These are phyloP conservation scores for Lipophrys pholis DNA, from an alignment of 2,113 vertebrate genomes.

Conservation along the genomic window DNA sequence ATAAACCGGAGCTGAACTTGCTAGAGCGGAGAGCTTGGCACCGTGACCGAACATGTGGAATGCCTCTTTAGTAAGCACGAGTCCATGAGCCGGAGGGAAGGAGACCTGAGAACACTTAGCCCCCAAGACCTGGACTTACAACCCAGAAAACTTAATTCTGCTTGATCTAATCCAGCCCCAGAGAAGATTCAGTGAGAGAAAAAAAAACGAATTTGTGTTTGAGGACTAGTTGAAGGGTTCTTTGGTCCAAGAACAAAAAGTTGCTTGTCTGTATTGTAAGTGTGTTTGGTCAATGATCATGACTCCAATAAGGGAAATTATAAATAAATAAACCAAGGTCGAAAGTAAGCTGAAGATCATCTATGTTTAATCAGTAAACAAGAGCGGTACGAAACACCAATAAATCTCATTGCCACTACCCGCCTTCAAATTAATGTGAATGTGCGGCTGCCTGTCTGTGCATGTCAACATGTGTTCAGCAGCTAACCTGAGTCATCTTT, in stretches of 20 bases:
- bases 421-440: background rate
- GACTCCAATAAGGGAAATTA: constrained; percentile 29
- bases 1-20: constrained; percentile 55
- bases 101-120: constrained; percentile 56
- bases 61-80: constrained; percentile 59
- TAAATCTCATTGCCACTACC: constrained; percentile 11
- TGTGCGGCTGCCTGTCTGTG: constrained; percentile 29
- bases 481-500: constrained; percentile 95
- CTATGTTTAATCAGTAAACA: constrained; percentile 39
- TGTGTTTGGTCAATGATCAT: constrained; percentile 17
- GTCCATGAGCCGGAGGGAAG: constrained; percentile 47
- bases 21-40: constrained; percentile 51
- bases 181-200: constrained; percentile 34
- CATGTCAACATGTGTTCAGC: constrained; percentile 23
- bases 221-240: constrained; percentile 39
- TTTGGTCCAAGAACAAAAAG: constrained; percentile 47
- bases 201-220: constrained; percentile 17
- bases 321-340: constrained; percentile 28
- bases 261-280: constrained; percentile 42
- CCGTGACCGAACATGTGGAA: constrained; percentile 76
- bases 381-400: constrained; percentile 32
- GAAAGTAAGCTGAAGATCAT: constrained; percentile 27
- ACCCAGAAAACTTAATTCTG: constrained; percentile 63
- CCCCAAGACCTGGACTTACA: constrained; percentile 31
- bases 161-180: constrained; percentile 62